Percentiles rank a stretch among this genome's conserved stretches.
phyloP scores from a whole-genome alignment of 2,888 invertebrate genomes.

The Eristalis arbustorum region DNA sequence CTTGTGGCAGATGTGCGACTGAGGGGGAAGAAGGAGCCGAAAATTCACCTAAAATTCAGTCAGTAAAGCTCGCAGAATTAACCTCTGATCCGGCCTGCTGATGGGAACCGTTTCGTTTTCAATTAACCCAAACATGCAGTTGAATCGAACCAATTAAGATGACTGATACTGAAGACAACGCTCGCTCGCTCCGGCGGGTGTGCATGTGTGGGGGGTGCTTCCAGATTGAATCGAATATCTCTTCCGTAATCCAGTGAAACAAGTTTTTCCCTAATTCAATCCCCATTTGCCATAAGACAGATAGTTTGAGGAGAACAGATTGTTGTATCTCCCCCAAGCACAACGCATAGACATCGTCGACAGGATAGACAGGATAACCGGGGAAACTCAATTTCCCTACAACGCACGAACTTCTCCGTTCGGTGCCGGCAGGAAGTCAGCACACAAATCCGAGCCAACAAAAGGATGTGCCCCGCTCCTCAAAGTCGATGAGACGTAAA shows the following conservation, averaged over 20 bases:
- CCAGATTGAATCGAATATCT: constrained; percentile 31
- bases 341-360: not conserved
- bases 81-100: not conserved
- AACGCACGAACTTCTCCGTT: not conserved
- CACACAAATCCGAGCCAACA: constrained; percentile 29
- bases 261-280: constrained; percentile 31
- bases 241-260: constrained; percentile 25
- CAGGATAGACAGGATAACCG: not conserved
- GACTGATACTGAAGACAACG: not conserved
- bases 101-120: not conserved
- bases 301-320: constrained; percentile 20
- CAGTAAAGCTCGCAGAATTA: not conserved
- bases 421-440: constrained; percentile 18
- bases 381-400: constrained; percentile 2
- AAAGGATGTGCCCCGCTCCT: constrained; percentile 24
- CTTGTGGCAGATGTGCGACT: not conserved
- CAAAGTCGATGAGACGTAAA: constrained; percentile 5
- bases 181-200: not conserved
- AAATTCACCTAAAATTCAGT: not conserved
- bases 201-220: not conserved
- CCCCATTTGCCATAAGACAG: not conserved
- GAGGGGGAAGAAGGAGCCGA: not conserved
- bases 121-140: not conserved
- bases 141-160: not conserved
- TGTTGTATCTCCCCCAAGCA: not conserved